Conservation (phyloP, 2,888 invertebrate genomes). For the Athripsodes cinereus region DNA sequence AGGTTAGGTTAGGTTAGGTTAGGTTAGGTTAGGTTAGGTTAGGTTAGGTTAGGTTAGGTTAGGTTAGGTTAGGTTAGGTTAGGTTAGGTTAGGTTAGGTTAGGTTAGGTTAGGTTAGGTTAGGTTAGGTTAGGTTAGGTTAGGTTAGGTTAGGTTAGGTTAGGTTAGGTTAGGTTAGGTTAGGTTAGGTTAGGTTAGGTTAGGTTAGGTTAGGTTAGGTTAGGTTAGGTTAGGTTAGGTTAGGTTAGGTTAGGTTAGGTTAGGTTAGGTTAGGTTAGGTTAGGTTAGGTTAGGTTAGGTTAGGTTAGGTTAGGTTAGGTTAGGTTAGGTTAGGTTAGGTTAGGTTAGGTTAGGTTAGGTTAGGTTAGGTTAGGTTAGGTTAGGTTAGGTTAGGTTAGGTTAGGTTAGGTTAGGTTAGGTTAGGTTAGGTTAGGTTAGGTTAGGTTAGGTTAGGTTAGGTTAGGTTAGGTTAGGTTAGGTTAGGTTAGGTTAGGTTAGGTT, state of each 20-base stretch:
- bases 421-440: slow-evolving; percentile 26
- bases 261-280: slow-evolving; percentile 8
- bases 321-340: slow-evolving; percentile 8
- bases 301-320: slow-evolving; percentile 8
- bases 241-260: slow-evolving; percentile 8
- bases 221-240: slow-evolving; percentile 6
- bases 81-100: slow-evolving; percentile 20
- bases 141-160: slow-evolving; percentile 1
- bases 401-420: slow-evolving; percentile 8
- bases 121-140: not conserved
- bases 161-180: slow-evolving; percentile 1
- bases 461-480: slow-evolving; percentile 25
- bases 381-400: slow-evolving; percentile 8
- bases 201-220: slow-evolving; percentile 8
- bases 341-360: slow-evolving; percentile 8
- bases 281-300: slow-evolving; percentile 8
- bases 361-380: slow-evolving; percentile 7
- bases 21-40: slow-evolving; percentile 16
- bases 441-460: slow-evolving; percentile 21
- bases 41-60: slow-evolving; percentile 18
- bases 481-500: slow-evolving; percentile 28
- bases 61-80: slow-evolving; percentile 20
- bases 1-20: slow-evolving; percentile 19
- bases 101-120: slow-evolving; percentile 8
- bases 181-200: slow-evolving; percentile 7